Conservation (phyloP, 2,888 invertebrate species). For the Branchipolynoe longqiensis region DNA sequence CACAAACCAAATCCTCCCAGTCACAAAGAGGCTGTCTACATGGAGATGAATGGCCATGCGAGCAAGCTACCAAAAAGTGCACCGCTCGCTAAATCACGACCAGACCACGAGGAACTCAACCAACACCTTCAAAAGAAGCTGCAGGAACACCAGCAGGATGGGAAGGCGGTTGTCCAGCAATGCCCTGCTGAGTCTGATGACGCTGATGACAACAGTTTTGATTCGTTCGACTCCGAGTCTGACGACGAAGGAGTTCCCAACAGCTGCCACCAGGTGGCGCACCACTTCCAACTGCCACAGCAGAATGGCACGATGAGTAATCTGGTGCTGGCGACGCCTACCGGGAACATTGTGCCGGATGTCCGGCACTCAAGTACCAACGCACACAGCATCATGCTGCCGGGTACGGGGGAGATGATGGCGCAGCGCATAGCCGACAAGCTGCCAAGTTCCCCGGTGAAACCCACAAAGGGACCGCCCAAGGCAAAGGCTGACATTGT, state of each 20-base stretch:
- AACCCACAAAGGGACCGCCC: not conserved
- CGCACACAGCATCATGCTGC: not conserved
- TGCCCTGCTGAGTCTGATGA: slow-evolving; percentile 37
- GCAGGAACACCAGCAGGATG: slow-evolving; percentile 5
- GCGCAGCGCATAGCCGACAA: not conserved
- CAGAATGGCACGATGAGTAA: not conserved
- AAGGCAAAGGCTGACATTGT: slow-evolving; percentile 34
- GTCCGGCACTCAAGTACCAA: slow-evolving; percentile 53
- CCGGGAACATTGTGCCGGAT: slow-evolving; percentile 13
- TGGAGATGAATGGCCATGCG: slow-evolving; percentile 52
- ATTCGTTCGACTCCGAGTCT: slow-evolving; percentile 44
- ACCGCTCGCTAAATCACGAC: not conserved
- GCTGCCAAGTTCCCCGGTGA: not conserved
- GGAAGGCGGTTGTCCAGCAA: no score
- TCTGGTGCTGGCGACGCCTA: slow-evolving; percentile 30
- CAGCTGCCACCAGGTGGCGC: slow-evolving; percentile 52
- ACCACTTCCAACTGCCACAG: slow-evolving; percentile 1
- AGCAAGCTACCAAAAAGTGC: not conserved
- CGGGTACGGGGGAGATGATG: slow-evolving; percentile 44
- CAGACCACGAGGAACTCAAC: not conserved
- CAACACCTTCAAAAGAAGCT: slow-evolving; percentile 15
- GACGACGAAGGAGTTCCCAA: slow-evolving; percentile 56
- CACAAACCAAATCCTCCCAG: not conserved
- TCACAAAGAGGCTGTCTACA: slow-evolving; percentile 25
- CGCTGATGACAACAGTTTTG: slow-evolving; percentile 26